These are phyloP conservation scores for Cerastis leucographa DNA, from an alignment of 2,888 invertebrate genomes.

Conservation along the genomic window DNA sequence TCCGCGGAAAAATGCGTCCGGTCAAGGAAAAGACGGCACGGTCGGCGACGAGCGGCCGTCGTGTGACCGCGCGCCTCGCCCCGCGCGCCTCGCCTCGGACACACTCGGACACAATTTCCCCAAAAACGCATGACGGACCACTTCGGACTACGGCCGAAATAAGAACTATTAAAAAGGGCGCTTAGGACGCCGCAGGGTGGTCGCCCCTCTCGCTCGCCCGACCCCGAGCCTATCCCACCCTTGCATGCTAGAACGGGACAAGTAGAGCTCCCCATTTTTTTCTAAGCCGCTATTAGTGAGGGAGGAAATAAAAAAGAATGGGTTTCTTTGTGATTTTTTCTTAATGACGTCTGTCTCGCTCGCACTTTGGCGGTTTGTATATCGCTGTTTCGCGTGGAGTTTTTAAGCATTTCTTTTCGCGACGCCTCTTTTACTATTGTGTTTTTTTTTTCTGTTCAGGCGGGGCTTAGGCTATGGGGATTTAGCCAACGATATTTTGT, in stretches of 20 bases:
- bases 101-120: conserved; percentile 72
- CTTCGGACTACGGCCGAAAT: conserved; percentile 86
- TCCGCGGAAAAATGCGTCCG: conserved; percentile 91
- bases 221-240: conserved; percentile 83
- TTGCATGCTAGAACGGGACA: conserved; percentile 84
- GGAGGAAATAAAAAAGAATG: conserved; percentile 90
- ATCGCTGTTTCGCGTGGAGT: conserved; percentile 77
- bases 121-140: conserved; percentile 82
- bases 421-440: conserved; percentile 87
- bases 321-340: conserved; percentile 90
- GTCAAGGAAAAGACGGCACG: conserved; percentile 89
- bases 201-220: conserved; percentile 87
- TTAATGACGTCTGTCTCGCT: conserved; percentile 85
- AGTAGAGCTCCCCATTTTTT: conserved; percentile 86
- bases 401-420: conserved; percentile 87
- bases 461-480: conserved; percentile 87
- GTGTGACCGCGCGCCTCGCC: conserved; percentile 69
- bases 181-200: conserved; percentile 82
- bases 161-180: conserved; percentile 89
- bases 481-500: conserved; percentile 82
- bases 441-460: conserved; percentile 87
- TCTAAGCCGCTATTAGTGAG: conserved; percentile 89
- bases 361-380: conserved; percentile 74
- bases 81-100: conserved; percentile 71
- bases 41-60: conserved; percentile 76